A percentile compares a stretch with the other conserved stretches of the same genome.
Evolutionary conservation across 2,888 invertebrate genomes (phyloP).

Genomic region (Mythimna lalbum): DNA sequence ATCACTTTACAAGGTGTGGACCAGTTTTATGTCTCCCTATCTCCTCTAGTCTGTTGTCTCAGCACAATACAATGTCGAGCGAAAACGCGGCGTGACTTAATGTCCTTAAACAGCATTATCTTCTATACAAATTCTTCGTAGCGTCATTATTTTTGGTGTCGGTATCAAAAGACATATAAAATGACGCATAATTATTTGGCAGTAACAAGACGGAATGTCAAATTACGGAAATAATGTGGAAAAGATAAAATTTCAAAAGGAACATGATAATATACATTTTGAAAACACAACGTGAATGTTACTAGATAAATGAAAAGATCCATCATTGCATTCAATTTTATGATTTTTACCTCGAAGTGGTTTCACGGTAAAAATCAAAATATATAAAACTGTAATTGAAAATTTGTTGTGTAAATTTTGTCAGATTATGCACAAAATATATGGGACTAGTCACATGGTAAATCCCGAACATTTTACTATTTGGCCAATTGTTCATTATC

Average conservation of each 20-base stretch:
- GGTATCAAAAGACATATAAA: conserved; percentile 8
- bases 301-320: no score
- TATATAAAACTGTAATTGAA: no score
- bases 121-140: conserved; percentile 11
- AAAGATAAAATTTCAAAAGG: neutral
- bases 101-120: conserved; percentile 29
- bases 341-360: no score
- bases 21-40: conserved; percentile 58
- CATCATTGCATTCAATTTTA: no score
- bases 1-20: conserved; percentile 57
- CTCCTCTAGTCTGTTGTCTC: conserved; percentile 40
- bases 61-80: conserved; percentile 27
- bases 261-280: neutral
- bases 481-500: no score
- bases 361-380: no score
- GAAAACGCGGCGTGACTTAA: conserved; percentile 29
- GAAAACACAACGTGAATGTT: neutral
- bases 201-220: conserved; percentile 22
- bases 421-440: no score
- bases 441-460: no score
- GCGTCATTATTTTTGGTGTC: conserved; percentile 28
- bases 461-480: no score
- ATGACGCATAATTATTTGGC: conserved; percentile 21
- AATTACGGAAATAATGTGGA: conserved; percentile 24
- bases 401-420: no score